Conservation (phyloP, 2,113 vertebrate species). For the Myrmecobius fasciatus region DNA sequence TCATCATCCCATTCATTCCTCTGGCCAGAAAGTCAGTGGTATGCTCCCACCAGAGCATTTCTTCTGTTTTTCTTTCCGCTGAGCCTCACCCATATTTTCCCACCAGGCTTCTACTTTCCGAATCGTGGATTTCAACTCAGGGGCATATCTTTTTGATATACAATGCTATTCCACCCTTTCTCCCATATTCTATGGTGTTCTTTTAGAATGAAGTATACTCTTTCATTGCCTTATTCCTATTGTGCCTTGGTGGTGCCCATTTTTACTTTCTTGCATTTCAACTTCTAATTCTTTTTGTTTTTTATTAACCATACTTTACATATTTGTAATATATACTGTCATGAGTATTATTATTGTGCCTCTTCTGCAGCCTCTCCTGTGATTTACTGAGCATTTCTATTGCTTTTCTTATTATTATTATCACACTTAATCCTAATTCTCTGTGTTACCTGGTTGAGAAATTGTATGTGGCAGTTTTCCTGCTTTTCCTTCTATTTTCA, state of each 20-base stretch:
- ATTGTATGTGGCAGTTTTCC: background rate
- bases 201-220: background rate
- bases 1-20: background rate
- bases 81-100: background rate
- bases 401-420: background rate
- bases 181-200: background rate
- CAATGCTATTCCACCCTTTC: background rate
- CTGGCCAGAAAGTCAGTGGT: background rate
- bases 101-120: background rate
- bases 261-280: background rate
- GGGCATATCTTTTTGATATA: background rate
- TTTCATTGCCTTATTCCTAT: background rate
- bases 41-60: background rate
- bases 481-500: background rate
- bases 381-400: background rate
- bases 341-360: background rate
- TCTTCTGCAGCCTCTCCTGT: background rate
- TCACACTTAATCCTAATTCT: background rate
- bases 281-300: background rate
- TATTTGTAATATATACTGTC: background rate
- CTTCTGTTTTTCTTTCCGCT: background rate
- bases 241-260: background rate
- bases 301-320: background rate
- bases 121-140: background rate
- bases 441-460: background rate